Conservation (phyloP, 1,140 invertebrate genomes). For the Drosophila carrolli region DNA sequence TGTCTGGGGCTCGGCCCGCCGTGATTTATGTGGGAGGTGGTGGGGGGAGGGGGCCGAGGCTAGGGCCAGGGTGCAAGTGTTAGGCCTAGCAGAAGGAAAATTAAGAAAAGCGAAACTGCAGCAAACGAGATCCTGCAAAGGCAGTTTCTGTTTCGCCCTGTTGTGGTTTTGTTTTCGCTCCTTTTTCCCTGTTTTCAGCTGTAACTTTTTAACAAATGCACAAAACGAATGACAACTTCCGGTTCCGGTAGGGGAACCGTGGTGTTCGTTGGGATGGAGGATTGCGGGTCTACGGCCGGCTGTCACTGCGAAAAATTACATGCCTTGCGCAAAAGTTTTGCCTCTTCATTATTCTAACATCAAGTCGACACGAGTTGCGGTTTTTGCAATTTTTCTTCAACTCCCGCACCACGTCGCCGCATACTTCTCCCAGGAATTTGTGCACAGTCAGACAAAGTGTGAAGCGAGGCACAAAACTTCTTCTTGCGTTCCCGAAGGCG, state of each 20-base stretch:
- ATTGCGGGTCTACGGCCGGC: conserved; percentile 50
- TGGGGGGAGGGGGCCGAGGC: neutral
- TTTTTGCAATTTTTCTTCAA: conserved; percentile 79
- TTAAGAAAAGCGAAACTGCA: conserved; percentile 26
- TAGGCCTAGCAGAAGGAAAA: conserved; percentile 30
- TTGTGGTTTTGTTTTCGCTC: conserved; percentile 36
- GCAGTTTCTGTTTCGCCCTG: conserved; percentile 54
- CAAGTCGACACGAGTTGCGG: conserved; percentile 83
- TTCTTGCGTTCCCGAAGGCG: conserved; percentile 34
- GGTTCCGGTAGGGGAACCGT: conserved; percentile 51
- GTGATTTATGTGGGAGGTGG: conserved; percentile 66
- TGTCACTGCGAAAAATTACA: conserved; percentile 83
- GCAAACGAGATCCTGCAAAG: conserved; percentile 56
- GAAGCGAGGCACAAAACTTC: conserved; percentile 69
- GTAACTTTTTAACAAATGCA: conserved; percentile 81
- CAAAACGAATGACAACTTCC: conserved; percentile 82
- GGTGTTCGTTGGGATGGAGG: neutral
- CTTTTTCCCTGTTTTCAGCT: conserved; percentile 52
- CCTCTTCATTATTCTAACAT: conserved; percentile 84
- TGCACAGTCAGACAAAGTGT: conserved; percentile 71
- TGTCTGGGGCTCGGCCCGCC: conserved; percentile 22
- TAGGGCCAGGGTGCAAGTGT: conserved; percentile 13
- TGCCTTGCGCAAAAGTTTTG: conserved; percentile 83
- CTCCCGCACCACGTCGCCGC: conserved; percentile 27
- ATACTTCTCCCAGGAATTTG: conserved; percentile 45